These are phyloP conservation scores for Spilarctia lutea DNA, from an alignment of 2,888 invertebrate genomes.

Conservation along the genomic window DNA sequence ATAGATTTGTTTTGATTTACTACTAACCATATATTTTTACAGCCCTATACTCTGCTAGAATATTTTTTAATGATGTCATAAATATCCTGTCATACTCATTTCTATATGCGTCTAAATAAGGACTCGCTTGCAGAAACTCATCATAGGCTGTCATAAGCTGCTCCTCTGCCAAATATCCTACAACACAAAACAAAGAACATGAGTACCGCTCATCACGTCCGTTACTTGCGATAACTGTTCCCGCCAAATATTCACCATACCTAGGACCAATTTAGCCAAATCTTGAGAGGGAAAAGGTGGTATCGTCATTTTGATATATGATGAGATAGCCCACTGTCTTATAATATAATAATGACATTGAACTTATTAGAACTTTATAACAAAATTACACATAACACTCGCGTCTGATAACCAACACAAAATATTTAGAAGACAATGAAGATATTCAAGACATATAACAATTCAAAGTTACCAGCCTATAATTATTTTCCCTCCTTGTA, in stretches of 20 bases:
- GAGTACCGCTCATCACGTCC: constrained; percentile 35
- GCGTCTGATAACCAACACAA: constrained; percentile 31
- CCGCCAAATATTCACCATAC: constrained; percentile 78
- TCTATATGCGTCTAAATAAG: constrained; percentile 77
- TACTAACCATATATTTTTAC: constrained; percentile 79
- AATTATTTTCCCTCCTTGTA: neutral
- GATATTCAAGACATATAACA: neutral
- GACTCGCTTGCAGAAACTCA: constrained; percentile 81
- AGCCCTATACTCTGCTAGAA: constrained; percentile 82
- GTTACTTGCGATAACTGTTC: constrained; percentile 58
- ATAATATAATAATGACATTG: constrained; percentile 16
- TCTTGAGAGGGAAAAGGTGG: constrained; percentile 80
- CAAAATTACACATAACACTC: constrained; percentile 34
- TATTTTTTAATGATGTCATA: constrained; percentile 81
- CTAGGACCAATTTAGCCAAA: constrained; percentile 81
- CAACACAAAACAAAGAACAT: constrained; percentile 45
- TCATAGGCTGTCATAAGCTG: constrained; percentile 83
- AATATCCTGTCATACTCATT: constrained; percentile 83
- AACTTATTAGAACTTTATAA: constrained; percentile 17
- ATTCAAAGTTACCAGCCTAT: constrained; percentile 1
- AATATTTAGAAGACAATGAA: constrained; percentile 17
- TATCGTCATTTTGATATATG: constrained; percentile 64
- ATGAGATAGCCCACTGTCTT: constrained; percentile 26
- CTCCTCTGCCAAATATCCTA: constrained; percentile 83
- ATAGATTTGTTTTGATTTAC: constrained; percentile 7